Conservation (phyloP, 2,888 invertebrate genomes). For the Ophonus ardosiacus region DNA sequence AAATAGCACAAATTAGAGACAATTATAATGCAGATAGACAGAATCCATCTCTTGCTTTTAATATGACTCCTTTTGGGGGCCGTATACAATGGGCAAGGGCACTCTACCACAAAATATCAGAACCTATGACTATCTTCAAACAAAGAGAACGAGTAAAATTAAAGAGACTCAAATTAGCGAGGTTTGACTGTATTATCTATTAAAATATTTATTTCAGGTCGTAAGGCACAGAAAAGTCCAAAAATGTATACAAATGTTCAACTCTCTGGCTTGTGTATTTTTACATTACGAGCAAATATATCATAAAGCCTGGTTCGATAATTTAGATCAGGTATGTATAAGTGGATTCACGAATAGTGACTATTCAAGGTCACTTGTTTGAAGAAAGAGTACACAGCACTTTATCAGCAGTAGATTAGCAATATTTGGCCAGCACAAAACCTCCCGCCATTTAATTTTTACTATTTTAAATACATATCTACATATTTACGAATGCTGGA, state of each 20-base stretch:
- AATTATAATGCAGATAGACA: slow-evolving; percentile 88
- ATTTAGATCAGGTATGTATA: slow-evolving; percentile 83
- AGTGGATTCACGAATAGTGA: no score
- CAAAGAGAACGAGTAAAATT: slow-evolving; percentile 71
- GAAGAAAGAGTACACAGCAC: no score
- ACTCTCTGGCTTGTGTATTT: slow-evolving; percentile 87
- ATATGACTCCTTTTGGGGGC: slow-evolving; percentile 89
- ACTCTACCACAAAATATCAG: slow-evolving; percentile 84
- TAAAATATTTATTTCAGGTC: slow-evolving; percentile 72
- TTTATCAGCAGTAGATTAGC: no score
- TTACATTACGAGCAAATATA: slow-evolving; percentile 90
- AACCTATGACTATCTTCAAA: slow-evolving; percentile 84
- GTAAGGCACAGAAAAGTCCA: slow-evolving; percentile 83
- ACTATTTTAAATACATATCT: no score
- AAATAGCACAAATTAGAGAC: slow-evolving; percentile 85
- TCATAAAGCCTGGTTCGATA: slow-evolving; percentile 88
- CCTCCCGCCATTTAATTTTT: no score
- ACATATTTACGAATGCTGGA: no score
- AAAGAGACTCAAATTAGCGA: no score
- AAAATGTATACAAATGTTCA: slow-evolving; percentile 86
- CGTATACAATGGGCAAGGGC: slow-evolving; percentile 91
- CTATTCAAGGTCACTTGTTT: no score
- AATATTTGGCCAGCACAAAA: no score
- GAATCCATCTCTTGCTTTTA: slow-evolving; percentile 84
- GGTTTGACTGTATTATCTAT: not conserved